Base-by-base conservation (phyloP, 2,113 vertebrate species). In the Gracilinanus agilis region DNA sequence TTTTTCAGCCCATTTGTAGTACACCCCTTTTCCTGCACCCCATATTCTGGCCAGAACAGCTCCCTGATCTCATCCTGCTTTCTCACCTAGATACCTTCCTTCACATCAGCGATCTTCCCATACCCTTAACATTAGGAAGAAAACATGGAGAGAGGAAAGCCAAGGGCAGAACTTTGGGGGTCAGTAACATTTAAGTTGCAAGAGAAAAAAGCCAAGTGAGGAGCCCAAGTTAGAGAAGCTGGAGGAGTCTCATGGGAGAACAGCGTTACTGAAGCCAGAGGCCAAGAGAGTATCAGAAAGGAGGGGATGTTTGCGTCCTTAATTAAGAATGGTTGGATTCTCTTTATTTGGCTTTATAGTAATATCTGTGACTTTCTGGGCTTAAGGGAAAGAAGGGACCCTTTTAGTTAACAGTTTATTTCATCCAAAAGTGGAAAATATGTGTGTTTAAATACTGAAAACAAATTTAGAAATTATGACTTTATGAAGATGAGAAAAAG, bases 401-500 rank as follows among this genome's bases (percentile, higher is more conserved):
- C 25, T 83, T 95, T 88, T 34, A 1, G 24, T 90, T 91, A n/a
- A 55, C 0, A 58, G 11, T 92, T 91, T 61, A 90, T 92, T 91
- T 92, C 67, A 90, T 91, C 40, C 92, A 75, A 90, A 19, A 90
- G 44, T 89, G 61, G 88, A 19, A 49, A 21, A 21, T 67, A 54
- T 75, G 54, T 29, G 21, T 90, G 88, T 93, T 90, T 90, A 90
- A 83, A 90, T 21, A 44, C 88, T 53, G 67, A n/a, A 95, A 56
- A 9, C 61, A 90, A 88, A 25, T 0, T 95, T 90, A 93, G 92
- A 58, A 91, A 95, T 44, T 11, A 93, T 44, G 21, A 6, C n/a
- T 0, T 55, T 93, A 13, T 49, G 53, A 34, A 93, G 53, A 90
- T 23, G 58, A 95, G 94, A 96, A 95, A n/a, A 91, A 53, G 90